A percentile compares a stretch with the other conserved stretches of the same genome.
Evolutionary conservation across 2,113 vertebrate species (phyloP).

Genomic region (Laticauda colubrina): DNA sequence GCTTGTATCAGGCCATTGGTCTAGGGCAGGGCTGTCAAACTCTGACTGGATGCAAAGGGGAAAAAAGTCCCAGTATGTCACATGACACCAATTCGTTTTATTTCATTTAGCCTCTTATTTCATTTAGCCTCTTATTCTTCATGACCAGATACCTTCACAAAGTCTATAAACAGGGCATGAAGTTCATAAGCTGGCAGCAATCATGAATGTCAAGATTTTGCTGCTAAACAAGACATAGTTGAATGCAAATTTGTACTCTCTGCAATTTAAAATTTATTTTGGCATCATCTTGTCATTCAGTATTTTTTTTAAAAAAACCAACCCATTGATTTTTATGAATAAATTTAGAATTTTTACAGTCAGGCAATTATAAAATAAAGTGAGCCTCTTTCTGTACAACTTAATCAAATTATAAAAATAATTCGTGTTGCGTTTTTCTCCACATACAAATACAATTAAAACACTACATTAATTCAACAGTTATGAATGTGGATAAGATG

Average conservation of each 20-base stretch:
- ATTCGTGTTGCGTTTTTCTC: slow-evolving; percentile 21
- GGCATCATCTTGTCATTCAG: not conserved
- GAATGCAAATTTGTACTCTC: not conserved
- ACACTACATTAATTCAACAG: slow-evolving; percentile 35
- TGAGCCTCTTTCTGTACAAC: slow-evolving; percentile 28
- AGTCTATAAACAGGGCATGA: not conserved
- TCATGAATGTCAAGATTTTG: not conserved
- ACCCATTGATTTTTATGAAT: not conserved
- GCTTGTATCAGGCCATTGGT: not conserved
- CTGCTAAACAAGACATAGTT: not conserved
- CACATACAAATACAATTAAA: slow-evolving; percentile 53
- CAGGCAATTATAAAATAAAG: slow-evolving; percentile 40
- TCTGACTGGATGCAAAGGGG: too few relatives aligned
- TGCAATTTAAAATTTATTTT: not conserved
- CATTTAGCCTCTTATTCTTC: not conserved
- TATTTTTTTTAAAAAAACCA: not conserved
- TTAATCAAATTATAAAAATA: slow-evolving; percentile 55
- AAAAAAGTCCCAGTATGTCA: too few relatives aligned
- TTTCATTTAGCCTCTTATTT: not conserved
- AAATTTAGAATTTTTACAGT: not conserved
- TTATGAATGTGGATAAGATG: slow-evolving; percentile 46
- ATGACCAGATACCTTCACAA: not conserved
- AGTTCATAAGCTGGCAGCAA: not conserved
- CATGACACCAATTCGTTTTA: not conserved
- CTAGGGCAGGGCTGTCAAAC: too few relatives aligned